Conservation (phyloP, 1,140 invertebrate genomes). For the Neodiprion virginianus region DNA sequence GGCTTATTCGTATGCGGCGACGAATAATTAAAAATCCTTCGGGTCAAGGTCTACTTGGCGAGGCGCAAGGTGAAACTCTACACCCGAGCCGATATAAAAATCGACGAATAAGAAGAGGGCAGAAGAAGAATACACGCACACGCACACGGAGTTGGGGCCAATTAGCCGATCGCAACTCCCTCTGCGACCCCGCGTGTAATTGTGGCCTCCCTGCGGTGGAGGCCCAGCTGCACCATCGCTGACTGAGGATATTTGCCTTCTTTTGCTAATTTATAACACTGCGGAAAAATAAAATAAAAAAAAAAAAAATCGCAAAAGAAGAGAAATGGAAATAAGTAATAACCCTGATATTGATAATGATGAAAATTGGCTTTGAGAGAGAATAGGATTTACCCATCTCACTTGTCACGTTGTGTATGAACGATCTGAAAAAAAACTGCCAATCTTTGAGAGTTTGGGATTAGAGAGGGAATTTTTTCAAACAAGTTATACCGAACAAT, state of each 20-base stretch:
- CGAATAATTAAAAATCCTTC: constrained; percentile 40
- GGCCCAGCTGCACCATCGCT: constrained; percentile 4
- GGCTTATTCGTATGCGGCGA: constrained; percentile 39
- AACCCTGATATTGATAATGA: too few species aligned
- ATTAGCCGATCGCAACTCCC: constrained; percentile 4
- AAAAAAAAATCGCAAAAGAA: neutral
- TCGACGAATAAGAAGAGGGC: constrained; percentile 29
- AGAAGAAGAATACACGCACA: constrained; percentile 35
- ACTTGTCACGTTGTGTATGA: neutral
- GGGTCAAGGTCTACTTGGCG: constrained; percentile 38
- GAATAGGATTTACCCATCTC: neutral
- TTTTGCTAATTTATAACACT: constrained; percentile 13
- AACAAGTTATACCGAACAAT: neutral
- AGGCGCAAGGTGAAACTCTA: constrained; percentile 14
- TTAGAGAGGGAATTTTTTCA: neutral
- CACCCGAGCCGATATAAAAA: constrained; percentile 14
- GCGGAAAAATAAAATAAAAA: neutral
- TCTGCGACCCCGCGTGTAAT: constrained; percentile 29
- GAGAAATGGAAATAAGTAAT: too few species aligned
- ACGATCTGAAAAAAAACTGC: neutral
- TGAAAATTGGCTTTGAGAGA: too few species aligned
- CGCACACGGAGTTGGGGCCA: neutral
- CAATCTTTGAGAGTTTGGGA: neutral
- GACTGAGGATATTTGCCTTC: constrained; percentile 5
- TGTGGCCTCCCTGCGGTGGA: constrained; percentile 8